Evolutionary conservation across 2,113 vertebrate genomes (phyloP).

Genomic region (Dicrurus megarhynchus): DNA sequence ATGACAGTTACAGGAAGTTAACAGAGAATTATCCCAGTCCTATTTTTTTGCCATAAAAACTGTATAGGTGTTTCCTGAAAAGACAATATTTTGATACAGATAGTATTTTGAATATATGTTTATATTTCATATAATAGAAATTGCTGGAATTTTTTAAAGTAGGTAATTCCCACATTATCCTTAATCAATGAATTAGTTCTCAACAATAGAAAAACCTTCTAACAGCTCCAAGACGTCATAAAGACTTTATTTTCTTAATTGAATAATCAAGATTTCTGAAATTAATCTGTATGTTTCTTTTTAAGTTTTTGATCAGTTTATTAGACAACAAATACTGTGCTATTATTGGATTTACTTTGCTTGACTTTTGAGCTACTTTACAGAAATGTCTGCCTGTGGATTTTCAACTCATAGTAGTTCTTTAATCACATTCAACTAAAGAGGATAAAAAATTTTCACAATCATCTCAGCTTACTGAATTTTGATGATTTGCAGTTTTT

Average conservation of each 20-base stretch:
- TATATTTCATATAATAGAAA: constrained; percentile 28
- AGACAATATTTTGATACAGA: background rate
- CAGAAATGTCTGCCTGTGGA: background rate
- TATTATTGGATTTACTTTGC: background rate
- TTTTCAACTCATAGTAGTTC: background rate
- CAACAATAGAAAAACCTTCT: constrained; percentile 2
- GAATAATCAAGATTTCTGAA: constrained; percentile 19
- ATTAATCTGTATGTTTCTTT: constrained; percentile 18
- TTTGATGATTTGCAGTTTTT: background rate
- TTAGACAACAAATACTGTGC: background rate
- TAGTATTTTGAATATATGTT: constrained; percentile 23
- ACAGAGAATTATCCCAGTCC: background rate
- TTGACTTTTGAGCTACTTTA: background rate
- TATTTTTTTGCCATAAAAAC: background rate
- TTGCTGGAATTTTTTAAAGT: background rate
- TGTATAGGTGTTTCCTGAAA: background rate
- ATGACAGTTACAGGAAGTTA: background rate
- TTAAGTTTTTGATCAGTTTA: constrained; percentile 22
- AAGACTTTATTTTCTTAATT: constrained; percentile 17
- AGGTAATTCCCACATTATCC: constrained; percentile 18
- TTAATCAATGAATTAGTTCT: constrained; percentile 43
- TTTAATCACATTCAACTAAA: background rate
- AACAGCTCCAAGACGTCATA: background rate
- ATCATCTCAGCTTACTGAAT: background rate
- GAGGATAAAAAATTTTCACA: background rate